Evolutionary conservation across 2,797 vertebrate species (phyloP).

Genomic region (Vultur gryphus): DNA sequence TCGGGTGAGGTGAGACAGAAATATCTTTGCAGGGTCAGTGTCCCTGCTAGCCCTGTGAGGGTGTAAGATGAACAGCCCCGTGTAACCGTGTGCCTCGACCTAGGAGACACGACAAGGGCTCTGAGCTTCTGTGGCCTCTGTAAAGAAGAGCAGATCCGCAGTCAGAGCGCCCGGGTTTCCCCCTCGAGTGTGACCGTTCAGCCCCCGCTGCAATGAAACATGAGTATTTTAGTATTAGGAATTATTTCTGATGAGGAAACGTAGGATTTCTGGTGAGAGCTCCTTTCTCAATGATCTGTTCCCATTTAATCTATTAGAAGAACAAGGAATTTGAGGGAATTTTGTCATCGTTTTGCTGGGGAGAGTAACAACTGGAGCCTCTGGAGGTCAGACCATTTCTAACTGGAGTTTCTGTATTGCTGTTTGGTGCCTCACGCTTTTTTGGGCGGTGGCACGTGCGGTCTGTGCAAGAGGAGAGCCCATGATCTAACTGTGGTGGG

Average conservation of each 20-base stretch:
- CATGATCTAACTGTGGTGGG: not conserved
- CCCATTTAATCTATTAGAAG: not conserved
- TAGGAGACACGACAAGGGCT: not conserved
- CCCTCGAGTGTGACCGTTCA: not conserved
- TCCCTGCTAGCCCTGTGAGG: rapidly evolving
- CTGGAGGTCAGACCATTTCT: not conserved
- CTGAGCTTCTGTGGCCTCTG: not conserved
- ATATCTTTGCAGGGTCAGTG: not conserved
- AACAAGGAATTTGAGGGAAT: not conserved
- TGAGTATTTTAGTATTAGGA: not conserved
- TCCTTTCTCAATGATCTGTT: not conserved
- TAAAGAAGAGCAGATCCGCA: not conserved
- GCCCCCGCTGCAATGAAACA: rapidly evolving
- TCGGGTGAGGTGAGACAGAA: not conserved
- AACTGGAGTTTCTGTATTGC: not conserved
- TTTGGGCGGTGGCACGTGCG: not conserved
- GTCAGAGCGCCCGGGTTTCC: not conserved
- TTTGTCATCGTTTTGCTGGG: not conserved
- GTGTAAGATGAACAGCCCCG: not conserved
- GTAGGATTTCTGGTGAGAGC: not conserved
- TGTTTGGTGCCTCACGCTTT: not conserved
- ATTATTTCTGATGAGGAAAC: not conserved
- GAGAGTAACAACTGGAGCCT: not conserved
- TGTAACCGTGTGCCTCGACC: rapidly evolving
- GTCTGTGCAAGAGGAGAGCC: not conserved